These are phyloP conservation scores for Esox niger DNA, from an alignment of 2,113 vertebrate genomes.

Conservation along the genomic window DNA sequence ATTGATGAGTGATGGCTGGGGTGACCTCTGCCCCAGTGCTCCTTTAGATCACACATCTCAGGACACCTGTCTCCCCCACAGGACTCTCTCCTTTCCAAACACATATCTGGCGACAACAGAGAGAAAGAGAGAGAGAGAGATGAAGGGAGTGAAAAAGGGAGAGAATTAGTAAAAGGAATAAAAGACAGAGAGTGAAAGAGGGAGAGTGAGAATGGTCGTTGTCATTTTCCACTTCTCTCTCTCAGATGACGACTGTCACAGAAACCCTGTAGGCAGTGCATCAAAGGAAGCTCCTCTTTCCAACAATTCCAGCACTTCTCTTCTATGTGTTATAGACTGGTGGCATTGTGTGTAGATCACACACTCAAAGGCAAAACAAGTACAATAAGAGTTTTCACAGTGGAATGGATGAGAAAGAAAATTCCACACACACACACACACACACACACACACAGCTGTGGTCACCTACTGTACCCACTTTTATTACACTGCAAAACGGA, in stretches of 20 bases:
- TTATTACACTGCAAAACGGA: neutral
- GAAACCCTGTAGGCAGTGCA: neutral
- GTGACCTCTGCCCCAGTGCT: conserved; percentile 32
- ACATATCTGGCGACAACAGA: conserved; percentile 48
- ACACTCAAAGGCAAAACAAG: neutral
- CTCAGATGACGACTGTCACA: neutral
- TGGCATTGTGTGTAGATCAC: neutral
- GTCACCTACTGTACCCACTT: neutral
- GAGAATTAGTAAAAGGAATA: too few relatives aligned
- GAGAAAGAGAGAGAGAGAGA: neutral
- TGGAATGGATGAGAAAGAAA: neutral
- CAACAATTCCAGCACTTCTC: too few relatives aligned
- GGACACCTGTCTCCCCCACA: conserved; percentile 25
- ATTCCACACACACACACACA: neutral
- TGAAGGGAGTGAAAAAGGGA: too few relatives aligned
- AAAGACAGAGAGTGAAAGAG: neutral
- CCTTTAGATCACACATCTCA: neutral
- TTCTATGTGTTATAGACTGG: neutral
- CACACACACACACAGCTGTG: neutral
- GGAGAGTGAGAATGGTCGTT: neutral
- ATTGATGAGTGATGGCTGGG: neutral
- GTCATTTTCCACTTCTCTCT: neutral
- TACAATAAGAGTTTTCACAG: neutral
- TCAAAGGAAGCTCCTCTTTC: neutral
- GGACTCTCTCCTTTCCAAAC: conserved; percentile 19